Base-by-base conservation (phyloP, 2,888 invertebrate species). In the Caenorhabditis panamensis region DNA sequence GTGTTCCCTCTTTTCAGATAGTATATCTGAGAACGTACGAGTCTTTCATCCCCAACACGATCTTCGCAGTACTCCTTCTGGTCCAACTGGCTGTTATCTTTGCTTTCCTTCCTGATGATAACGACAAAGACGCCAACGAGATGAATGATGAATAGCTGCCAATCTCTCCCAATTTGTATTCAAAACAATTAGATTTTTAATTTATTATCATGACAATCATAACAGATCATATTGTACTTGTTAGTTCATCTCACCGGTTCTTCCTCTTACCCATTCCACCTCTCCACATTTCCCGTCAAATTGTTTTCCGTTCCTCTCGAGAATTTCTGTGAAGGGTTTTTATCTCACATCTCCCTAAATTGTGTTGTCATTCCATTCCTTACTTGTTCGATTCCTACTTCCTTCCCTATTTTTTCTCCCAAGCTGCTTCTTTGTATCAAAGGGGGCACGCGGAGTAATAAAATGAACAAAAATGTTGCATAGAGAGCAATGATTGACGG, bases 11-110 rank as follows among this genome's bases (percentile, higher is more conserved):
- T n/a, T 71, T 84, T 58, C 77, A 88, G 88, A 73, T 88, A 36
- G 82, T 85, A 47, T 82, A 83, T 63, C 56, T 86, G 20, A 84
- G 87, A 20, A 58, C 76, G 18, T 59, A 59, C 20, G 62, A 69
- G 47, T 51, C 68, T 11, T n/a, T 83, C 11, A 36, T 86, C 2
- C 88, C 88, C 2, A 83, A 83, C 56, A 53, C 71, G 18, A 53
- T 89, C 18, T 89, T 89, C 63, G 83, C 84, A 1, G n/a, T 76
- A 31, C 72, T 89, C 41, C 79, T 89, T 11, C 53, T 86, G 18
- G 58, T 85, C 18, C 89, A 89, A 68, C 49, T 75, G 51, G n/a
- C 54, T 22, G 69, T 75, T 44, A 63, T 80, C 13, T n/a, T 69
- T 1, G 36, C 28, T 11, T 80, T 56, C 58, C 66, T 80, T 5